phyloP scores from a whole-genome alignment of 2,113 vertebrate species.

The Sylvietta virens region DNA sequence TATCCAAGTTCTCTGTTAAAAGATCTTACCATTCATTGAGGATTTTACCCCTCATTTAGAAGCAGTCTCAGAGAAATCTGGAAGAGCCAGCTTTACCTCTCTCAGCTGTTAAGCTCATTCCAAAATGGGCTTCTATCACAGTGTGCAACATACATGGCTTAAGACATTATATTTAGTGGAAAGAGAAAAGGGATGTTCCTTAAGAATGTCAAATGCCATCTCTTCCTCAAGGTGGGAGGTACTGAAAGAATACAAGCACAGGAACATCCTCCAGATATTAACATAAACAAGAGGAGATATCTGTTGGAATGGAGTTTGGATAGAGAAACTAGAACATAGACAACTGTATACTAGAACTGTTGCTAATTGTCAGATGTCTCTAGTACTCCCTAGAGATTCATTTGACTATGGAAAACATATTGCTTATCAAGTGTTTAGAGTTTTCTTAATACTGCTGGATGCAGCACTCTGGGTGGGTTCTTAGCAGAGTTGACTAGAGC shows the following conservation, averaged over 20 bases:
- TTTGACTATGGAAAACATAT: background rate
- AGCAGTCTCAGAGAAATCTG: background rate
- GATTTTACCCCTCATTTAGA: background rate
- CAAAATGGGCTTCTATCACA: background rate
- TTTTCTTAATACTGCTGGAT: background rate
- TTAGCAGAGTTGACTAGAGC: background rate
- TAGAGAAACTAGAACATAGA: background rate
- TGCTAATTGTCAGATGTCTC: background rate
- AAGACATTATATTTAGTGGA: background rate
- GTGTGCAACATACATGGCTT: background rate
- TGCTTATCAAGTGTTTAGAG: background rate
- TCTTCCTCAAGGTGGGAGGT: background rate
- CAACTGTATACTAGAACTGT: background rate
- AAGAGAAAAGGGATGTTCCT: background rate
- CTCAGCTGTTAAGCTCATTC: background rate
- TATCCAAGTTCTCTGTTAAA: background rate
- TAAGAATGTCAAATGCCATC: background rate
- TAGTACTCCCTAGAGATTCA: background rate
- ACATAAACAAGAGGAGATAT: background rate
- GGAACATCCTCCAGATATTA: background rate
- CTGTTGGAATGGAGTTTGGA: background rate
- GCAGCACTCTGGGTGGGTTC: background rate
- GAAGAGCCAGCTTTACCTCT: background rate
- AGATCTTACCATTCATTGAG: background rate
- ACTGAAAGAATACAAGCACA: background rate